Base-by-base conservation (phyloP, 2,888 invertebrate species). In the Hemicrepidius hirtus region DNA sequence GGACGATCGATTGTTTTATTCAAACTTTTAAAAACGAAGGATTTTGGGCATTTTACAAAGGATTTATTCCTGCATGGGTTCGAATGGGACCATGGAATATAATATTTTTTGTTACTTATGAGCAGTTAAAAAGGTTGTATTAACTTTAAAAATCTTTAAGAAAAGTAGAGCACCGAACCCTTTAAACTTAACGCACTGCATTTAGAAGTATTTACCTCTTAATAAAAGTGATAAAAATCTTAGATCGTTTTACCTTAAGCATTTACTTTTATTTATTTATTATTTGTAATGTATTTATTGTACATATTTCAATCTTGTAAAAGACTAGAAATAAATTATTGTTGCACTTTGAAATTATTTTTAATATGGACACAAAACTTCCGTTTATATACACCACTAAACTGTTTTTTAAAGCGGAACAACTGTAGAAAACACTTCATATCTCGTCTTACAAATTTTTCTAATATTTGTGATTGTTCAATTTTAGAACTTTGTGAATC, bases 31-130 rank as follows among this genome's bases (percentile, higher is more conserved):
- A 92, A 77, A 93, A 92, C 85, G 97, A 98, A 87, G 97, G 98
- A 2, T 87, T 94, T 76, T 86, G 90, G 80, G 97, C 97, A 35
- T 89, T 98, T 67, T 98, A 98, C 88, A 97, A 97, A 89, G 98
- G 97, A 24, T 97, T 98, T 87, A 89, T 97, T 77, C 98, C 98
- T n/a, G 96, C 97, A 21, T 95, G 96, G 94, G 90, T 98, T 78
- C 91, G 97, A 78, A 95, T 98, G 93, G 97, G 97, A 0, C 97
- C 98, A 4, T 98, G 97, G 97, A 97, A 97, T 88, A 94, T 98
- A 77, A 97, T 97, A 84, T 97, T 97, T 89, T 97, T 97, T 87
- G 91, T 97, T 83, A 94, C 95, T 7, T 97, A 96, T 86, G 97
- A 97, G 86, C 96, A 97, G 85, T 89, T 97, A 75, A 97, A 96